Base-by-base conservation (phyloP, 1,140 invertebrate species). In the Elysia chlorotica region DNA sequence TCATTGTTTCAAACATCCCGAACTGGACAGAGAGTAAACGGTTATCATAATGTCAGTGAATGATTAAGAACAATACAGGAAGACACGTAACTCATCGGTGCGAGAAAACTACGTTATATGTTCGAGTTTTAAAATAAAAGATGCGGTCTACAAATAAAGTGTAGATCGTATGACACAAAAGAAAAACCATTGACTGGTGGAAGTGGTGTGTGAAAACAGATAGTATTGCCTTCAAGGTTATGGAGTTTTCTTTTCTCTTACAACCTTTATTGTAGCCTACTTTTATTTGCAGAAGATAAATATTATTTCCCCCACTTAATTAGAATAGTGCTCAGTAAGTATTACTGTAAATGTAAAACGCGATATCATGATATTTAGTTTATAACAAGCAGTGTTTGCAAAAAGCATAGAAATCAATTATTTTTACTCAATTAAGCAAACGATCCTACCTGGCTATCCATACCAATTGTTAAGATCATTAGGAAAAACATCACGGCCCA, bases 401-500 rank as follows among this genome's bases (percentile, higher is more conserved):
- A 14, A 14, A 14, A 48, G 41, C n/a, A 28, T 28, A 19, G 25
- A 10, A 10, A 59, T 59, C 6, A 19, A 59, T 14, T 14, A 19
- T 59, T 28, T 17, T 59, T 59, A 28, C 25, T 59, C 14, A 17
- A 17, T 10, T 59, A 10, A 59, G 10, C 6, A n/a, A n/a, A n/a
- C n/a, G n/a, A n/a, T n/a, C n/a, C n/a, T n/a, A 59, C 25, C 14
- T 59, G 14, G 25, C 25, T 59, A 59, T 59, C 25, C 17, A 98
- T 91, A 54, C 96, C 95, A 3, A 98, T 89, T 73, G 96, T 92
- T 77, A 97, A 93, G 48, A 98, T 88, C 97, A 99, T 99, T 74
- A 98, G 92, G 90, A 99, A 99, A 89, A 99, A 99, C 0, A 99
- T 90, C 78, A 96, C 94, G 0, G 97, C 94, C 97, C 97, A 99